phyloP scores from a whole-genome alignment of 2,797 vertebrate genomes.

The Mallotus villosus region DNA sequence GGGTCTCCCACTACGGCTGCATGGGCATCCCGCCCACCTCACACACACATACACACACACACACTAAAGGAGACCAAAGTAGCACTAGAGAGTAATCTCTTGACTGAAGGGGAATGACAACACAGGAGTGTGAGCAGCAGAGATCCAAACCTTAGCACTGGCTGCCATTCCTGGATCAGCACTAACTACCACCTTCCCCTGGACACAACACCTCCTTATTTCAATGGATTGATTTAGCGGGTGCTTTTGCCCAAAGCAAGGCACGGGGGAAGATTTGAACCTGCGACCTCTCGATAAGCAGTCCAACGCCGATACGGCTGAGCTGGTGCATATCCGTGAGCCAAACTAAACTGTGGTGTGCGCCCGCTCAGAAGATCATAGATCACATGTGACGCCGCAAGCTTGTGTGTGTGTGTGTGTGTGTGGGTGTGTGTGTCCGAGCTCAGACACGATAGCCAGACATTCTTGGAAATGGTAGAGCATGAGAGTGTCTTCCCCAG shows the following conservation, averaged over 20 bases:
- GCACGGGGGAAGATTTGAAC: no score
- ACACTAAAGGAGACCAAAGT: not conserved
- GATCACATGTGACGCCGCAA: conserved; percentile 40
- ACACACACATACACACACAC: not conserved
- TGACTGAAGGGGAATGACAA: no score
- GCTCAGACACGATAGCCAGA: conserved; percentile 16
- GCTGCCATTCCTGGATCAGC: no score
- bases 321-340: not conserved
- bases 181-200: no score
- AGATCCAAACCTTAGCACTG: not conserved
- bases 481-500: not conserved
- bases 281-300: no score
- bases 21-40: not conserved
- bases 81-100: no score
- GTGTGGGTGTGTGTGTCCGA: conserved; percentile 13
- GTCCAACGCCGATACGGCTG: no score
- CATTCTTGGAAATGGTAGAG: conserved; percentile 20
- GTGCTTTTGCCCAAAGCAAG: no score
- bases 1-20: not conserved
- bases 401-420: not conserved
- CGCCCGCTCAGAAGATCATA: conserved; percentile 12
- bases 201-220: no score
- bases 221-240: no score
- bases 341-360: not conserved
- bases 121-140: no score